These are phyloP conservation scores for Volucella inanis DNA, from an alignment of 2,888 invertebrate species.

Conservation along the genomic window DNA sequence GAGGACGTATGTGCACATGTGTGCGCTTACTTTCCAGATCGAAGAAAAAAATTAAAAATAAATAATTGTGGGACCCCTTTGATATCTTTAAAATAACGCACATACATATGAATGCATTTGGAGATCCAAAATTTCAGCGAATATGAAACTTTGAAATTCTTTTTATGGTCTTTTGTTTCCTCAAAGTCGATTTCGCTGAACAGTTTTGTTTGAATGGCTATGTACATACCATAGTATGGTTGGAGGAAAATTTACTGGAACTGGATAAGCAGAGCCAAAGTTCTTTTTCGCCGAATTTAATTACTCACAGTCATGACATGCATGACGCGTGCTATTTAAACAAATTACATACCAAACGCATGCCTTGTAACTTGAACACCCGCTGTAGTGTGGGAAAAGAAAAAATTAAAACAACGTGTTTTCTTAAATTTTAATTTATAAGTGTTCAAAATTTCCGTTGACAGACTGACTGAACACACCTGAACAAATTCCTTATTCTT, in stretches of 20 bases:
- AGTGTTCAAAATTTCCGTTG: conserved; percentile 3
- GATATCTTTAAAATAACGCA: neutral
- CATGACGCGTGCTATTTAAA: conserved; percentile 56
- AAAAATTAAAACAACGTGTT: conserved; percentile 20
- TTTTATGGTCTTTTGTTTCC: too few relatives aligned
- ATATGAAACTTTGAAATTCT: too few relatives aligned
- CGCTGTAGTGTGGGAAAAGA: conserved; percentile 16
- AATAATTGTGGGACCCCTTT: neutral
- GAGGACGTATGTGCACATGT: neutral
- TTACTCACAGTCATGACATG: conserved; percentile 43
- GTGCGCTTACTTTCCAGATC: too few relatives aligned
- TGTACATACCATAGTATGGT: neutral
- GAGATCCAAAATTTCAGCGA: too few relatives aligned
- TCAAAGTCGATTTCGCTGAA: too few relatives aligned
- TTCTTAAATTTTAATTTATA: conserved; percentile 32
- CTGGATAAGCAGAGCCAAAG: conserved; percentile 40
- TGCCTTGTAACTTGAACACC: conserved; percentile 22
- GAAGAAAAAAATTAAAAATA: too few relatives aligned
- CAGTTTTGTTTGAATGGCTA: conserved; percentile 11
- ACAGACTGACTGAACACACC: conserved; percentile 50
- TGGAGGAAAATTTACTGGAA: conserved; percentile 34
- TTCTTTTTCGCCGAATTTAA: conserved; percentile 25
- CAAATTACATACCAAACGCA: conserved; percentile 46
- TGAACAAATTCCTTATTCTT: conserved; percentile 47
- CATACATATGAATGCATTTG: too few relatives aligned